phyloP scores from a whole-genome alignment of 2,888 invertebrate species.

The Ganaspis brasiliensis region DNA sequence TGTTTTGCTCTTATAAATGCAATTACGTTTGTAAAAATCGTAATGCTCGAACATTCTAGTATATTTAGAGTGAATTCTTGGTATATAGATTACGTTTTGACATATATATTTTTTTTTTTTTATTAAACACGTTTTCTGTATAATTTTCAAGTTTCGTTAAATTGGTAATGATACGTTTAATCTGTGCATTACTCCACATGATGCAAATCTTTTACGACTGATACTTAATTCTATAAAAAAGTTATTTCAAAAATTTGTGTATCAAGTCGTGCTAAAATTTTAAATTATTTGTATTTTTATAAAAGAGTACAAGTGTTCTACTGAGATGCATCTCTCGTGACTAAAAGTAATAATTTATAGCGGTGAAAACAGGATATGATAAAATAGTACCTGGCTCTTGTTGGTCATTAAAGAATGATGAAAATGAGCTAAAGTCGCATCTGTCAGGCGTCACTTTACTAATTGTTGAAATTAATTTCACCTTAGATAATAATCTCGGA shows the following conservation, averaged over 20 bases:
- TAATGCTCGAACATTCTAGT: not conserved
- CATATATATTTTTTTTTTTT: not conserved
- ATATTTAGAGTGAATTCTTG: not conserved
- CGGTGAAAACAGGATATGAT: conserved; percentile 35
- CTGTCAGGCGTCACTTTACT: conserved; percentile 4
- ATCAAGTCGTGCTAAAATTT: too few species aligned
- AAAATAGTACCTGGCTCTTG: conserved; percentile 12
- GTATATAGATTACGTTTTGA: not conserved
- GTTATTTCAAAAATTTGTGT: too few species aligned
- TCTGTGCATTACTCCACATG: not conserved
- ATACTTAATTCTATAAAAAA: too few species aligned
- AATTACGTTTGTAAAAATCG: not conserved
- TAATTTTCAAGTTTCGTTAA: not conserved
- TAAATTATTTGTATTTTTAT: too few species aligned
- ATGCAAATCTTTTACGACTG: not conserved
- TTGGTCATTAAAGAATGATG: conserved; percentile 23
- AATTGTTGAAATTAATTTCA: not conserved
- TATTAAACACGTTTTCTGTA: not conserved
- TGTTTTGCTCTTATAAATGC: not conserved
- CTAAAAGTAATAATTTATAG: conserved; percentile 34
- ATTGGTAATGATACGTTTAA: not conserved
- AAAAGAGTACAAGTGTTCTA: not conserved
- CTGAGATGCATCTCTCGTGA: conserved; percentile 7
- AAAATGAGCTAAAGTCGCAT: conserved; percentile 24
- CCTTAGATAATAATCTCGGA: not conserved